Conservation (phyloP, 2,797 vertebrate species). For the Eulemur coronatus region DNA sequence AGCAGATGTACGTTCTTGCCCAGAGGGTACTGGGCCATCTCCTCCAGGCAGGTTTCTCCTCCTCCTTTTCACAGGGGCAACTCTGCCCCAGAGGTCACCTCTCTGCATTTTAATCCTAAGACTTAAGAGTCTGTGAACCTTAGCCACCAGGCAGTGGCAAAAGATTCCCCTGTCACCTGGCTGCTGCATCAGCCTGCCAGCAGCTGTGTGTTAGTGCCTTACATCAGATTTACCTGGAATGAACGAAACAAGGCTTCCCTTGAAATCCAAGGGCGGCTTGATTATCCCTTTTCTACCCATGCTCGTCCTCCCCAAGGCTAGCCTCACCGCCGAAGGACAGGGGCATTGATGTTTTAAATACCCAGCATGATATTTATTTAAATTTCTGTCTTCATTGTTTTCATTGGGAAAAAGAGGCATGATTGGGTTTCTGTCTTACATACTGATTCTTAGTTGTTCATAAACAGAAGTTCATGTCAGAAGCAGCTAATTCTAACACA, state of each 20-base stretch:
- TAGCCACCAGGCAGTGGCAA: not conserved
- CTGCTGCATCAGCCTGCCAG: not conserved
- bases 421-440: not conserved
- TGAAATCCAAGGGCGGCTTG: slow-evolving; percentile 21
- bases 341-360: not conserved
- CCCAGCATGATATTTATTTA: not conserved
- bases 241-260: slow-evolving; percentile 66
- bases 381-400: not conserved
- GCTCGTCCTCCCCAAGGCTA: not conserved
- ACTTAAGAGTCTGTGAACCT: not conserved
- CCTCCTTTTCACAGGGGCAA: not conserved
- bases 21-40: rapidly evolving
- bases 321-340: slow-evolving; percentile 47
- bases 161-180: not conserved
- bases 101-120: not conserved
- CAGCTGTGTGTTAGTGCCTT: not conserved
- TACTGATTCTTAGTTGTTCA: not conserved
- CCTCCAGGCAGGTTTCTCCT: not conserved
- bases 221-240: not conserved
- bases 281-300: slow-evolving; percentile 62
- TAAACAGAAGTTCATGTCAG: not conserved
- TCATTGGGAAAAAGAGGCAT: not conserved
- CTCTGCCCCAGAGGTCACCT: not conserved
- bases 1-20: not conserved
- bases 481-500: not conserved